Base-by-base conservation (phyloP, 2,888 invertebrate genomes). In the Endomychus coccineus region DNA sequence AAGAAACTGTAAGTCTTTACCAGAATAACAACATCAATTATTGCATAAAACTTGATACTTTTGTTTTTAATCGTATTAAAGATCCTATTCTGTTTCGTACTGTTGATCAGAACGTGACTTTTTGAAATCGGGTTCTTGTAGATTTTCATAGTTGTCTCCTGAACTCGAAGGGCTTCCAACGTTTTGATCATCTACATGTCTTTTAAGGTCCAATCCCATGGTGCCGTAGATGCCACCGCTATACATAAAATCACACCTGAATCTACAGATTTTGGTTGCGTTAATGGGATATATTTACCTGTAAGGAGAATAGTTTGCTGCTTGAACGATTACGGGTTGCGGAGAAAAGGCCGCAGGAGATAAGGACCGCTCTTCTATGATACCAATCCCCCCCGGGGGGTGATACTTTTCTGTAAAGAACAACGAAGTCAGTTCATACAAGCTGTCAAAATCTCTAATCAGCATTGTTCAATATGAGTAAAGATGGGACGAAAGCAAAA, bases 271-370 rank as follows among this genome's bases (percentile, higher is more conserved):
- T n/a, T n/a, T n/a, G n/a, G n/a, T n/a, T n/a, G n/a, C n/a, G n/a
- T n/a, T n/a, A n/a, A n/a, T n/a, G n/a, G n/a, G n/a, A n/a, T n/a
- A n/a, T n/a, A 50, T 48, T 50, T 59, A 73, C 73, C 71, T 69
- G 59, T 72, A 73, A 50, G 71, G 71, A 54, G 71, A 70, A 56
- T 72, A 73, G 49, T 71, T 72, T 35, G 66, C 58, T 27, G 70
- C 56, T 68, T 75, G 75, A 55, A 75, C 74, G 57, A 75, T 75
- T 51, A 75, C 75, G 48, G 75, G 74, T 54, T 75, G 74, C 40
- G 74, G 74, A 54, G 74, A 72, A 52, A 70, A 75, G 39, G 71
- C 66, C 47, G 70, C 68, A 22, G 74, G 73, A 40, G 74, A 74
- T 56, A 74, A 60, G 44, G 73, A 72, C 48, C 72, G 68, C 51